Base-by-base conservation (phyloP, 2,113 vertebrate species). In the Pelodiscus sinensis region DNA sequence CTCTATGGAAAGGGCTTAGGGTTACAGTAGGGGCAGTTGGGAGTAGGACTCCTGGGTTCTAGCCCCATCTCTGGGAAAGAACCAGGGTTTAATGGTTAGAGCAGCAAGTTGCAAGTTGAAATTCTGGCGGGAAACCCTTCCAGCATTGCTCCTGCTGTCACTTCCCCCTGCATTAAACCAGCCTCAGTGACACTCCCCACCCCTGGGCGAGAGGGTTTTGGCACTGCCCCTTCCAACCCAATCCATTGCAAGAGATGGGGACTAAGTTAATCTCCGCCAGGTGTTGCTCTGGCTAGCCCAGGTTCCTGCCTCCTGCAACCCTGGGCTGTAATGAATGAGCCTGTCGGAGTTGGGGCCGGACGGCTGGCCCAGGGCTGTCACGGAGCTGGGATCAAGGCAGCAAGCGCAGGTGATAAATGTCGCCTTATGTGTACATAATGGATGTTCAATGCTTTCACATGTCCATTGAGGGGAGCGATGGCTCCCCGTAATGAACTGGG, bases 371-470 rank as follows among this genome's bases (percentile, higher is more conserved):
- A 16, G 65, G n/a, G 18, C 65, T 71, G 65, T 71, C 65, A 71
- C 9, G 9, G 65, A 71, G 18, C 65, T 71, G 65, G n/a, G n/a
- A 19, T 71, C 65, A 19, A 71, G 65, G n/a, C 65, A 71, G 18
- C n/a, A 0, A 71, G n/a, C 9, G 5, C 16, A 31, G 18, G n/a
- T 71, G 31, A 35, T 71, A 15, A 71, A 71, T 35, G n/a, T n/a
- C 9, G 4, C n/a, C 65, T 71, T 18, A 4, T 94, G 93, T 95
- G 94, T 94, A 92, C 92, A 85, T 96, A 96, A 96, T 94, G 96
- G 95, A 95, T 87, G 84, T 92, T 93, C 95, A 89, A 94, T 96
- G 96, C 96, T 96, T 97, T 87, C 94, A 97, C 93, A 96, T 97
- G 95, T 87, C 92, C 93, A 58, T 93, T 94, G 94, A 96, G 95